These are phyloP conservation scores for Vespertilio murinus DNA, from an alignment of 2,797 vertebrate species.

Conservation along the genomic window DNA sequence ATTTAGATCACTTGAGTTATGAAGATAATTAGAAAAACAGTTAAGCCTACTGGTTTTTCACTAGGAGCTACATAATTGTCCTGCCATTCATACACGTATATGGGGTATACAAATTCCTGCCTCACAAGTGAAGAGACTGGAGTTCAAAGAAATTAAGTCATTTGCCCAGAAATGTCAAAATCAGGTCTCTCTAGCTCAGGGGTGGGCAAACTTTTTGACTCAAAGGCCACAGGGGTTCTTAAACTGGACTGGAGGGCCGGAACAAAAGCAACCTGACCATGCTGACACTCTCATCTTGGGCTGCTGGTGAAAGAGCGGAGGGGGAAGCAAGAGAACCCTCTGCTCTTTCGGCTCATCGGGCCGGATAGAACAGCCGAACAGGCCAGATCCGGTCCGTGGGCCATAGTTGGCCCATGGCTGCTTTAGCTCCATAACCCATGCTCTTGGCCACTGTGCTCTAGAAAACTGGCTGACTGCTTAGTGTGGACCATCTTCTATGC, in stretches of 20 bases:
- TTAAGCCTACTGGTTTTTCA: neutral
- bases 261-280: too few relatives aligned
- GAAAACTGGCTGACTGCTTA: neutral
- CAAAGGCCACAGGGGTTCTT: too few relatives aligned
- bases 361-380: too few relatives aligned
- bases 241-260: too few relatives aligned
- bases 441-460: neutral
- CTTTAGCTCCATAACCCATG: neutral
- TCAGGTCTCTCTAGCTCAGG: neutral
- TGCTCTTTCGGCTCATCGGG: too few relatives aligned
- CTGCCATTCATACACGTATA: neutral
- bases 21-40: neutral
- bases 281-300: too few relatives aligned
- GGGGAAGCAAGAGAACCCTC: too few relatives aligned
- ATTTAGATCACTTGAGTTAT: neutral
- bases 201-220: too few relatives aligned
- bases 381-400: too few relatives aligned
- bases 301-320: too few relatives aligned
- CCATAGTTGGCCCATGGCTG: too few relatives aligned
- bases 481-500: neutral
- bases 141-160: neutral
- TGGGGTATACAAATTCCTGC: neutral
- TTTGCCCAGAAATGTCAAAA: slow-evolving; percentile 3
- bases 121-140: neutral
- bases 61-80: neutral